Evolutionary conservation across 2,113 vertebrate genomes (phyloP).

Genomic region (Megaleporinus macrocephalus): DNA sequence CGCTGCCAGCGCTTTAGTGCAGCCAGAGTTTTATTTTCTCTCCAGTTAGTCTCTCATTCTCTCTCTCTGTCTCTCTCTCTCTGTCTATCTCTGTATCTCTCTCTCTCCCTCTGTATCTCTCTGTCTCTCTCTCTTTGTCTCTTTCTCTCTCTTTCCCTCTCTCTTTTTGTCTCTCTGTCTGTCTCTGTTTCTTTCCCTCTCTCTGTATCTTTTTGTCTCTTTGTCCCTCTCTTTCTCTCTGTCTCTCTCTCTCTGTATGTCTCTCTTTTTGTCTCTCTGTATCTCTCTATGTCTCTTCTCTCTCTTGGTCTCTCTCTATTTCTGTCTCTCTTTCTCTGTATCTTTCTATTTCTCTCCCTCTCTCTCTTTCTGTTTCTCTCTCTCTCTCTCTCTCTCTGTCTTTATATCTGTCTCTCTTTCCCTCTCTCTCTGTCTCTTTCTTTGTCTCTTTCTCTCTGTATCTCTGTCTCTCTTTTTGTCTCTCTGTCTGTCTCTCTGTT

Average conservation of each 20-base stretch:
- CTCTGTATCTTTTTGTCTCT: neutral
- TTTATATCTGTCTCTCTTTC: too few species aligned
- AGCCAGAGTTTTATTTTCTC: neutral
- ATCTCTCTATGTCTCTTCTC: neutral
- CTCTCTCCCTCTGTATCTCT: too few species aligned
- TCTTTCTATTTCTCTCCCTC: too few species aligned
- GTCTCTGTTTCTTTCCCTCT: neutral
- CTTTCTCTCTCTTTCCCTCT: too few species aligned
- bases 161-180: too few species aligned
- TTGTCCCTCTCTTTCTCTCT: too few species aligned
- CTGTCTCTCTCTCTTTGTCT: too few species aligned
- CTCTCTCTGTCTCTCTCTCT: neutral
- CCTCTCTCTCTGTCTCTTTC: too few species aligned
- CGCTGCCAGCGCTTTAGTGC: constrained; percentile 31
- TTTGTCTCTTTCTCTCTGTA: neutral
- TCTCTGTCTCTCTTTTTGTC: neutral
- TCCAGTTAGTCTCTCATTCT: neutral
- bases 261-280: too few species aligned
- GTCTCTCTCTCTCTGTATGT: too few species aligned
- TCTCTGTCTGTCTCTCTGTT: too few species aligned
- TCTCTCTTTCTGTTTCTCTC: neutral
- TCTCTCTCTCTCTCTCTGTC: neutral
- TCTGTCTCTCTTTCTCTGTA: too few species aligned
- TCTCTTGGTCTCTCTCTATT: neutral
- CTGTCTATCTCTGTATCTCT: neutral